Evolutionary conservation across 2,113 vertebrate genomes (phyloP), one percentile per base, ranked within the genome.

Genomic region (Arenaria interpres): DNA sequence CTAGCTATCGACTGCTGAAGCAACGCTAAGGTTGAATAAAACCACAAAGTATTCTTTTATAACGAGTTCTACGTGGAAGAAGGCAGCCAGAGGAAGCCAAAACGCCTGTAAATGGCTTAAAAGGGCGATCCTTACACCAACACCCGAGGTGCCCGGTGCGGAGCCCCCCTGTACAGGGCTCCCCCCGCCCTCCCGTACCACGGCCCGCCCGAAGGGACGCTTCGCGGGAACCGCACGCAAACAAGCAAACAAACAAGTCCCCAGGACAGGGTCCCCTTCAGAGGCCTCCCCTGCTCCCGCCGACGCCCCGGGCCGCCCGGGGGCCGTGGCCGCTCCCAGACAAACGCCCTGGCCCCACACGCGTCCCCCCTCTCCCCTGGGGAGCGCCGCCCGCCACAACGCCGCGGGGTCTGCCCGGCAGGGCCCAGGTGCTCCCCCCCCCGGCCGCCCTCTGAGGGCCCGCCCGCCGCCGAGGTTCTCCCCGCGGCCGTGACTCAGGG

Each of bases 131-230:
- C n/a, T n/a, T 2, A 22, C 16, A 5, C 30, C 28, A 57, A 32
- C 54, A 10, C 20, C 24, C 8, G 5, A 12, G 14, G 32, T 0
- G 54, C 11, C 23, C 33, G 33, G 4, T 0, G 63, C 4, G 23
- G 43, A 77, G 37, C 21, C 43, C 45, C 63, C 0, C 15, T 3
- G 57, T 2, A 3, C 10, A 2, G 35, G 60, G 14, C 1, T 53
- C 60, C 22, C 3, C 4, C 43, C 37, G 51, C 66, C 66, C 82
- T 15, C 9, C 66, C 27, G 57, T 4, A 24, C 41, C 35, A 4
- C 28, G 68, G 73, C 64, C 89, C 78, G 24, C 15, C 10, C 33
- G 2, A 22, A 12, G 1, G 37, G 2, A 10, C 2, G 32, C 33
- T 5, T 3, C 43, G 53, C 75, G 57, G 48, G 39, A 68, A 33